These are phyloP conservation scores for Lucinisca nassula DNA, from an alignment of 2,888 invertebrate genomes.

Conservation along the genomic window DNA sequence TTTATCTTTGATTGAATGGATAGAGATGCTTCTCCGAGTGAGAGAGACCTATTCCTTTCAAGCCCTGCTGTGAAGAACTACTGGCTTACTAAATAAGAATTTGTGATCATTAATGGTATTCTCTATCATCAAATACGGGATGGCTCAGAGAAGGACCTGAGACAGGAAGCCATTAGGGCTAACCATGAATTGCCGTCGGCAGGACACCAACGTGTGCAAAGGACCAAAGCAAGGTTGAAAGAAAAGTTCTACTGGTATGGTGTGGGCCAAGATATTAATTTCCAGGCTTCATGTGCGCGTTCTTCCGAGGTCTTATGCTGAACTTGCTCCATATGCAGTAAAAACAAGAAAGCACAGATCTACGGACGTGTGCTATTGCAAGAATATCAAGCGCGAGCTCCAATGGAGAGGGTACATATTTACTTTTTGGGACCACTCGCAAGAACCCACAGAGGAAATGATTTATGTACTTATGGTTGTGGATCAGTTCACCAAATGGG, in stretches of 20 bases:
- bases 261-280: not conserved
- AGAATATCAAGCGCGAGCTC: not conserved
- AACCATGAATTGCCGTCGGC: not conserved
- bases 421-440: not conserved
- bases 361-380: not conserved
- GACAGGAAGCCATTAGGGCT: not conserved
- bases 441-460: not conserved
- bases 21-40: not conserved
- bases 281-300: too few relatives aligned
- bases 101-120: not conserved
- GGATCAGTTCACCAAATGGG: not conserved
- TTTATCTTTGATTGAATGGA: not conserved
- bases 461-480: not conserved
- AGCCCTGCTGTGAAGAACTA: not conserved
- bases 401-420: not conserved
- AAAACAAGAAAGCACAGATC: not conserved
- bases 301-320: not conserved
- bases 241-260: not conserved
- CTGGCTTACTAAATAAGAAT: constrained; percentile 6
- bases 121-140: not conserved
- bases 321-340: not conserved
- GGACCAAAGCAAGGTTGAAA: not conserved
- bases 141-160: not conserved
- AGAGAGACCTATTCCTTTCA: not conserved
- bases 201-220: not conserved